Evolutionary conservation across 2,888 invertebrate genomes (phyloP), one percentile per base, ranked within the genome.

Genomic region (Candidula unifasciata): DNA sequence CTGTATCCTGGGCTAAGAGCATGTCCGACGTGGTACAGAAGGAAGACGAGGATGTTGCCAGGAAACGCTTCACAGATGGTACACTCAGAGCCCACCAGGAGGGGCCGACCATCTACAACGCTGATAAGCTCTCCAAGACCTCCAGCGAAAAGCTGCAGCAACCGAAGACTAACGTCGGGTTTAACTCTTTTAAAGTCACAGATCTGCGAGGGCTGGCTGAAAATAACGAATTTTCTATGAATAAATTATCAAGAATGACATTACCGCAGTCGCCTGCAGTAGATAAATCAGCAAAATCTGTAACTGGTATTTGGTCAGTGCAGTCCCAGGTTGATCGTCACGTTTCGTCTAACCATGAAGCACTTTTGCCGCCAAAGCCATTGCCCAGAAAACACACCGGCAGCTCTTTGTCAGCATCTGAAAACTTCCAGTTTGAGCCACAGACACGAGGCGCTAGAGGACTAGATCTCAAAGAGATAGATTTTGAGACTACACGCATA

Each of bases 201-300:
- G 85, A 92, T 83, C 83, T 91, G 30, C 86, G 91, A 85, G 79
- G 85, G 18, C 82, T 92, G 57, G 92, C 91, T 3, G 80, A 88
- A 66, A 89, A 91, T 80, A 92, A 91, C 87, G 92, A 91, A 79
- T 91, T 91, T 86, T 83, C 89, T 69, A 81, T 88, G 33, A 33
- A 18, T 21, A 80, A n/a, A 37, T 80, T 84, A 3, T 68, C 84
- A 6, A 64, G 76, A n/a, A 76, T 76, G 84, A 84, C 73, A 52
- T 0, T 54, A 6, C 44, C 78, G 33, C 64, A 82, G 1, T 8
- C 2, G 33, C 0, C 35, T 0, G 10, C 35, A 24, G 44, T 74
- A 0, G 2, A 21, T 60, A 57, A 16, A 33, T 5, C 3, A 35
- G 18, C 2, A 33, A 24, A 66, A 21, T 57, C 80, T 30, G 33